Conservation (phyloP, 2,797 vertebrate species). For the Cyclura pinguis region DNA sequence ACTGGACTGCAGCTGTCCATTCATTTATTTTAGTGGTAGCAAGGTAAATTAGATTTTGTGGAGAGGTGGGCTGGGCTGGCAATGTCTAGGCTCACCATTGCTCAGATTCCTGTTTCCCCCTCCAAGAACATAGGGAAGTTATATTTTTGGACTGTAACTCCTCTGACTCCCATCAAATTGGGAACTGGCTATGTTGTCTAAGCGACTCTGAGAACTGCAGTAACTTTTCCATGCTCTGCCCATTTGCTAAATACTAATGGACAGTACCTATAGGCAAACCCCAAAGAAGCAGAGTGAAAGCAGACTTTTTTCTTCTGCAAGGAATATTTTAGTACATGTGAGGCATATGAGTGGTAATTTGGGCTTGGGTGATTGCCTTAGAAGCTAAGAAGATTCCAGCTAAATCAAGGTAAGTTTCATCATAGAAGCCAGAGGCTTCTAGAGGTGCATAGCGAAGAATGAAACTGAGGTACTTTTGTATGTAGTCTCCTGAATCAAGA, state of each 20-base stretch:
- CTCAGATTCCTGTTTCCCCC: not conserved
- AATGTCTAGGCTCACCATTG: not conserved
- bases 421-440: not conserved
- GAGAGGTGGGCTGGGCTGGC: not conserved
- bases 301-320: not conserved
- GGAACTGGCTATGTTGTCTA: no score
- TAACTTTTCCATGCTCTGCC: no score
- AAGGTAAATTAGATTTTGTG: not conserved
- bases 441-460: not conserved
- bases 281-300: not conserved
- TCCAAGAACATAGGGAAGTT: no score
- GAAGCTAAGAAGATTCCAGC: not conserved
- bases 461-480: not conserved
- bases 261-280: not conserved
- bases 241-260: not conserved
- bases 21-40: not conserved
- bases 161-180: no score
- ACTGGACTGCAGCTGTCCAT: not conserved
- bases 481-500: not conserved
- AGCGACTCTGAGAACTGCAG: no score
- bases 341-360: not conserved
- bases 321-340: not conserved
- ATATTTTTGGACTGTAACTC: no score
- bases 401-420: not conserved
- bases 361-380: not conserved